Conservation (phyloP, 2,797 vertebrate genomes). For the Salarias fasciatus region DNA sequence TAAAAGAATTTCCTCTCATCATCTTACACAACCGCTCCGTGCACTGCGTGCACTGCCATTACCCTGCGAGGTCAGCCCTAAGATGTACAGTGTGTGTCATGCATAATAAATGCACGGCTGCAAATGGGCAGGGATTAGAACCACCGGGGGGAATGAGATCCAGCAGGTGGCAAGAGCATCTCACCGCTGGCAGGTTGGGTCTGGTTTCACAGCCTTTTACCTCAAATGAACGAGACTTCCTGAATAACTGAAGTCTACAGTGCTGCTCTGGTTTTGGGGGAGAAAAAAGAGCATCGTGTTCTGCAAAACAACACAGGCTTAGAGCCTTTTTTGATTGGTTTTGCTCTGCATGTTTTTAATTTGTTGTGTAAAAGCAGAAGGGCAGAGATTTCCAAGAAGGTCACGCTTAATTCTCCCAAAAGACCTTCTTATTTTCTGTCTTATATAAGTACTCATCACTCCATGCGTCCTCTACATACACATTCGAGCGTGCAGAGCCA, state of each 20-base stretch:
- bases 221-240: conserved; percentile 37
- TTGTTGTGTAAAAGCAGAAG: not conserved
- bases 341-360: not conserved
- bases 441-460: not conserved
- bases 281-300: too few species aligned
- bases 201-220: conserved; percentile 45
- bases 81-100: conserved; percentile 42
- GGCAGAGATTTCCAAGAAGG: conserved; percentile 3
- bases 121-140: conserved; percentile 43
- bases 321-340: not conserved
- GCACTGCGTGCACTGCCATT: conserved; percentile 25
- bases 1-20: conserved; percentile 42
- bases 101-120: conserved; percentile 44
- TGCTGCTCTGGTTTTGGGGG: not conserved
- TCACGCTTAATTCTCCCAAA: not conserved
- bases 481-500: conserved; percentile 1
- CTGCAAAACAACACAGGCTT: too few species aligned
- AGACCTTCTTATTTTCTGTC: not conserved
- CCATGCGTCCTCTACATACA: not conserved
- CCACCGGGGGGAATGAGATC: conserved; percentile 41
- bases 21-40: conserved; percentile 28
- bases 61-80: conserved; percentile 48
- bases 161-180: conserved; percentile 54
- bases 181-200: conserved; percentile 32
- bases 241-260: not conserved